Conservation (phyloP, 2,888 invertebrate species). For the Drosophila aldrichi region DNA sequence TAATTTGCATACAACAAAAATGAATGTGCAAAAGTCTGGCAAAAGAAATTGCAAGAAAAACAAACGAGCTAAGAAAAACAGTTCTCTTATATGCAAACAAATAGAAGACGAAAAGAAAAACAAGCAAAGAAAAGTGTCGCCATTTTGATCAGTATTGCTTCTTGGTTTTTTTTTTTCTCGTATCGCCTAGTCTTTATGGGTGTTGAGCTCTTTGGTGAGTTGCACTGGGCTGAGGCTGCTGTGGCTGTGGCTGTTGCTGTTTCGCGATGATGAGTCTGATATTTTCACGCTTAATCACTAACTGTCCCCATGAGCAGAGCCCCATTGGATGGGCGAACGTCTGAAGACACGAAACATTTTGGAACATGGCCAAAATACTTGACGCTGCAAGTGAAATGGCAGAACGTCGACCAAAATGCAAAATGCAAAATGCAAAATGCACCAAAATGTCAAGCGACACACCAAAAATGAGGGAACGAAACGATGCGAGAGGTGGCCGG, state of each 20-base stretch:
- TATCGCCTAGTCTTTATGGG: slow-evolving; percentile 29
- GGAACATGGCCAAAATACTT: slow-evolving; percentile 76
- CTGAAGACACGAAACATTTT: slow-evolving; percentile 68
- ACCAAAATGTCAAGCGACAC: slow-evolving; percentile 59
- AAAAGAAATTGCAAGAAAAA: slow-evolving; percentile 37
- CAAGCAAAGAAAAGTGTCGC: slow-evolving; percentile 61
- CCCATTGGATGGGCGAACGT: slow-evolving; percentile 46
- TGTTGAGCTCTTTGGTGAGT: slow-evolving; percentile 7
- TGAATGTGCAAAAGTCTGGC: slow-evolving; percentile 43
- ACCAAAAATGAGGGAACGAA: slow-evolving; percentile 3
- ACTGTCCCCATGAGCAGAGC: slow-evolving; percentile 70
- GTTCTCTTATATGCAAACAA: slow-evolving; percentile 15
- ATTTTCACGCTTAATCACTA: slow-evolving; percentile 84
- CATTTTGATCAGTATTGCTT: slow-evolving; percentile 44
- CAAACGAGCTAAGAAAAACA: slow-evolving; percentile 33
- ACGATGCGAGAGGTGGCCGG: neutral
- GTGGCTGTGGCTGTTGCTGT: slow-evolving; percentile 28
- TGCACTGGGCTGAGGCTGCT: neutral
- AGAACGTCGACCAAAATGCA: slow-evolving; percentile 65
- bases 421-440: slow-evolving; percentile 37
- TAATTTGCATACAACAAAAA: slow-evolving; percentile 56
- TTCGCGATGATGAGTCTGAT: slow-evolving; percentile 65
- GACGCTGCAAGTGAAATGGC: slow-evolving; percentile 81
- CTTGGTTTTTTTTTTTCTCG: neutral
- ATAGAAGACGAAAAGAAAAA: slow-evolving; percentile 42